A percentile compares a stretch with the other conserved stretches of the same genome.
Conservation (phyloP, 2,113 vertebrate genomes). For the Chlorodrepanis virens region DNA sequence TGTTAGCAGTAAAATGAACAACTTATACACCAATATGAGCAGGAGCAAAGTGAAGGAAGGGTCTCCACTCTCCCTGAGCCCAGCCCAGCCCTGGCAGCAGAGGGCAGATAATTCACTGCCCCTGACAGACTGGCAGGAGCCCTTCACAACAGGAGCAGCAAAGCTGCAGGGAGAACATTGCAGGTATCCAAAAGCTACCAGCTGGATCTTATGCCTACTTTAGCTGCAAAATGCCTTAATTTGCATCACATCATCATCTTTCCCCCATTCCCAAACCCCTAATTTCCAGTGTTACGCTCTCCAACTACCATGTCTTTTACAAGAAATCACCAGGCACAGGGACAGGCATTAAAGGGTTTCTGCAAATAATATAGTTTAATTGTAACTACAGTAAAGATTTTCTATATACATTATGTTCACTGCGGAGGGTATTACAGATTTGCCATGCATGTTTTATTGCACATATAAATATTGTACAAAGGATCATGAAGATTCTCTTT, state of each 20-base stretch:
- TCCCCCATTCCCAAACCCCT: neutral
- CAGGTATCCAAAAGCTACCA: neutral
- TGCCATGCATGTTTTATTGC: conserved; percentile 75
- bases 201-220: neutral
- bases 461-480: conserved; percentile 74
- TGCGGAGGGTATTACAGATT: conserved; percentile 50
- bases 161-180: neutral
- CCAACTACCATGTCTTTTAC: neutral
- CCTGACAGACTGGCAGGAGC: fast-evolving
- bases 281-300: neutral
- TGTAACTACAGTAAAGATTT: conserved; percentile 60
- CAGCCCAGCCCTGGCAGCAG: neutral
- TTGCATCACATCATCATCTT: neutral
- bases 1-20: neutral
- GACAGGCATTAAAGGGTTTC: conserved; percentile 15
- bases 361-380: conserved; percentile 78
- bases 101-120: neutral
- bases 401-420: conserved; percentile 78
- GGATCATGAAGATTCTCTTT: conserved; percentile 29
- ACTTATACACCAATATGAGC: fast-evolving
- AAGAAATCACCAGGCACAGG: neutral
- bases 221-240: neutral
- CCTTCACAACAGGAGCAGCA: neutral
- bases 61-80: neutral
- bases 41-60: neutral